Base-by-base conservation (phyloP, 2,797 vertebrate genomes). In the Dendrocincla tyrannina region DNA sequence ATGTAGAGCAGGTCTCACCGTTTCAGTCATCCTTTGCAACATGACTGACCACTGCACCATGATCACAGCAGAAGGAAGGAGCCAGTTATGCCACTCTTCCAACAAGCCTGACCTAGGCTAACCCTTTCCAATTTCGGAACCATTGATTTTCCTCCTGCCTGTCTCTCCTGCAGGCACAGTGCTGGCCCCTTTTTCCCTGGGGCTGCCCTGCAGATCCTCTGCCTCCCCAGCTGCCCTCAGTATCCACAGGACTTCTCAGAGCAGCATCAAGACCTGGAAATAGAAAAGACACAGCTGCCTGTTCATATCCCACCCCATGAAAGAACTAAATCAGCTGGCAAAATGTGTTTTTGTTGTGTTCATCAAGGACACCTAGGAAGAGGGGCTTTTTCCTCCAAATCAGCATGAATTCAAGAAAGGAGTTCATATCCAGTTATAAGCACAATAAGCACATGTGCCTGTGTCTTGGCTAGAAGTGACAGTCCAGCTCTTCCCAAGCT, bases 301-400 rank as follows among this genome's bases (percentile, higher is more conserved):
- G 39, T 52, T 73, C 44, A 47, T 32, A 13, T 33, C 13, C 9
- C 35, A 33, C 35, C 23, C 52, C 39, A 25, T 4, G 32, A 37
- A 55, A 81, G 32, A 46, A 17, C 11, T 55, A n/a, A 80, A 62
- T 17, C 60, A 62, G 25, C 39, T 58, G 47, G 14, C 16, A 63
- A 28, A 23, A 6, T 25, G 30, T 10, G 11, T 33, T 53, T 92
- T 79, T 44, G 25, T 16, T 63, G 32, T 49, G 5, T 56, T 68
- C 27, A 56, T 9, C 0, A 0, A 66, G 39, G 30, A 32, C 17
- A 73, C n/a, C 7, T 50, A 32, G 19, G 17, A 49, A 58, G 7
- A 27, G 44, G 13, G 6, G 4, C 1, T 76, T 62, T 86, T 68
- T 22, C 27, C 14, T 73, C 52, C 37, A 44, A 78, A 87, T 37